Conservation (phyloP, 2,888 invertebrate species). For the Tenthredo notha region DNA sequence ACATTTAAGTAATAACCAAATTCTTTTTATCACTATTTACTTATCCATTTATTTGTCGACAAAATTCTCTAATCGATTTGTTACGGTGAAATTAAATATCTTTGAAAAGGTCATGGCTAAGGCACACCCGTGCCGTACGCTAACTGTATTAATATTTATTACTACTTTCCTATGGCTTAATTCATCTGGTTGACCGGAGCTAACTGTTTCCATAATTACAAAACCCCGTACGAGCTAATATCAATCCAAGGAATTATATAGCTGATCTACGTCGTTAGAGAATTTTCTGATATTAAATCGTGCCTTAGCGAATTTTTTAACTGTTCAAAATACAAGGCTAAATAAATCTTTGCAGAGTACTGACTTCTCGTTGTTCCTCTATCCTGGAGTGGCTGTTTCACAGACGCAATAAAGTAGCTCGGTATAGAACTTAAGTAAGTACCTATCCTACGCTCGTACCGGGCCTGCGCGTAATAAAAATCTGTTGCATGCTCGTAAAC, state of each 20-base stretch:
- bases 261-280: neutral
- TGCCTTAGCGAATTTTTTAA: constrained; percentile 22
- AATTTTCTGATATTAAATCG: constrained; percentile 14
- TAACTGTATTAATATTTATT: constrained; percentile 43
- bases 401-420: constrained; percentile 47
- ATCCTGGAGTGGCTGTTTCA: constrained; percentile 12
- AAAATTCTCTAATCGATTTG: neutral
- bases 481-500: constrained; percentile 49
- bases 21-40: neutral
- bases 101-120: neutral
- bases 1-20: neutral
- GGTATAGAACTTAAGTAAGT: constrained; percentile 44
- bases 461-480: constrained; percentile 44
- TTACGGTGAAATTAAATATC: constrained; percentile 11
- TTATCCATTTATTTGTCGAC: neutral
- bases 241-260: neutral
- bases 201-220: constrained; percentile 41
- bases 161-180: neutral
- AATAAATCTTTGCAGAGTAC: constrained; percentile 46
- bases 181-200: constrained; percentile 15
- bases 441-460: constrained; percentile 32
- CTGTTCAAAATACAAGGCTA: neutral
- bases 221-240: constrained; percentile 36
- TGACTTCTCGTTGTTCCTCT: constrained; percentile 45
- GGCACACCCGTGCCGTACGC: neutral